Evolutionary conservation across 2,113 vertebrate genomes (phyloP), one percentile per base, ranked within the genome.

Genomic region (Pelobates fuscus): DNA sequence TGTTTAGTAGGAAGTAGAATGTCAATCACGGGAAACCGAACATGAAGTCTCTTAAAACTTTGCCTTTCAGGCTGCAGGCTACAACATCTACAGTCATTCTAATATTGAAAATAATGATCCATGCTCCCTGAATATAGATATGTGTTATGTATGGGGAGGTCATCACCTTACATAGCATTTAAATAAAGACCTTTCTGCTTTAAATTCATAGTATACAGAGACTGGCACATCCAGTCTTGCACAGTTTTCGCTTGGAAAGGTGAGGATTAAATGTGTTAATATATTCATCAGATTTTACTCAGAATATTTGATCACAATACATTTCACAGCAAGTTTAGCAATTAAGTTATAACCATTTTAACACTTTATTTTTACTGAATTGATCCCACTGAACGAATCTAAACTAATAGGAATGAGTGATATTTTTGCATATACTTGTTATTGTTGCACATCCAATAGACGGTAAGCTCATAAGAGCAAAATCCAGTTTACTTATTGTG

Each of bases 221-320:
- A 41, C 69, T 71, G 58, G 57, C 69, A 46, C 69, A 29, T 71
- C 57, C 46, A 27, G 25, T 49, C 41, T 62, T 61, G 59, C 29
- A 25, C 69, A 46, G 32, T 71, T 71, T 60, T 20, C 69, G 59
- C 57, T 11, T 25, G 27, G 6, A 27, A 7, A 46, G 41, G 69
- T 71, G 58, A 59, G 32, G 43, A 43, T 46, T 7, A 17, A 46
- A 71, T 17, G 58, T 46, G 69, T 18, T 61, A 71, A 71, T 61
- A 43, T 71, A 71, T 71, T 71, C 69, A 55, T 27, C 44, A 30
- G 24, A 71, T 61, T 61, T 27, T 60, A 23, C 37, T n/a, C 27
- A 57, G 69, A 49, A 61, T 61, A 61, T 60, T 26, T 61, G 25
- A 61, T 46, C 43, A 44, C 55, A 27, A 46, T 60, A 46, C 23